These are phyloP conservation scores for Hemithea aestivaria DNA, from an alignment of 2,888 invertebrate genomes.

Conservation along the genomic window DNA sequence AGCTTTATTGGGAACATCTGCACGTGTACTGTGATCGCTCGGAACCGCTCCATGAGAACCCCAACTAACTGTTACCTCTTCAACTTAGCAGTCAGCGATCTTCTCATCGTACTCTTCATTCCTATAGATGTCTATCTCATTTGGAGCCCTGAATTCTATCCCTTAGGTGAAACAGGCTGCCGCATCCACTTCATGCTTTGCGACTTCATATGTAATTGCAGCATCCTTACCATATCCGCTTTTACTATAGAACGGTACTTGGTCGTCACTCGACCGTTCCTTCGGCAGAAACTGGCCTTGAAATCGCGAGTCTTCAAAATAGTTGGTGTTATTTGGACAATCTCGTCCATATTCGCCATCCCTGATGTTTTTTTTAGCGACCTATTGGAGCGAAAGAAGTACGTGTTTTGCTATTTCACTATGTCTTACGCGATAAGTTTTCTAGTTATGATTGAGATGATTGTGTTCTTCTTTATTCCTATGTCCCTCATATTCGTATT, in stretches of 20 bases:
- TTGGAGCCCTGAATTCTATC: constrained; percentile 86
- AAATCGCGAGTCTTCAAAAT: constrained; percentile 88
- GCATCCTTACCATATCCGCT: constrained; percentile 90
- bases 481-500: constrained; percentile 90
- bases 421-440: constrained; percentile 48
- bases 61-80: constrained; percentile 90
- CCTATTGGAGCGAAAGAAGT: constrained; percentile 53
- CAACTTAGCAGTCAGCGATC: constrained; percentile 87
- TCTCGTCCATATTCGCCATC: constrained; percentile 84
- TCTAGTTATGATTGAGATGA: constrained; percentile 79
- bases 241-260: constrained; percentile 93
- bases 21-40: constrained; percentile 86
- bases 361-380: constrained; percentile 79
- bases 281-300: constrained; percentile 87
- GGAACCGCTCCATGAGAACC: constrained; percentile 87
- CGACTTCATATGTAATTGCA: constrained; percentile 89
- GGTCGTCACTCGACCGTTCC: constrained; percentile 90
- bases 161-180: constrained; percentile 88
- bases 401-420: constrained; percentile 57
- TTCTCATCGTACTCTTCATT: constrained; percentile 84
- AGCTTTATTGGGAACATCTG: constrained; percentile 87
- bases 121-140: constrained; percentile 89
- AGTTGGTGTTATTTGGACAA: constrained; percentile 84
- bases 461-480: constrained; percentile 90
- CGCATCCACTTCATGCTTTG: constrained; percentile 85